A percentile compares a stretch with the other conserved stretches of the same genome.
Evolutionary conservation across 2,113 vertebrate genomes (phyloP).

Genomic region (Rhinoderma darwinii): DNA sequence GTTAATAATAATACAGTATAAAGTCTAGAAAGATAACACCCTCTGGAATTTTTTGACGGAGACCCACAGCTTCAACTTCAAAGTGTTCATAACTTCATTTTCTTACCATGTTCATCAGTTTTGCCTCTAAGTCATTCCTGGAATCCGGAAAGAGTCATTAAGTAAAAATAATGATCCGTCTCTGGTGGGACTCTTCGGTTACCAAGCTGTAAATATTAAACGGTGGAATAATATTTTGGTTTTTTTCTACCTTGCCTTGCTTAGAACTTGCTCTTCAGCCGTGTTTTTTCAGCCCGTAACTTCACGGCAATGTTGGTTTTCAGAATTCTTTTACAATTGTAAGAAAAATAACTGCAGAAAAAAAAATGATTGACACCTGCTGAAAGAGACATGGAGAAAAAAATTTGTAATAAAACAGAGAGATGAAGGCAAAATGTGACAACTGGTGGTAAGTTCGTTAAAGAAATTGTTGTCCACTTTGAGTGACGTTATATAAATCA

Average conservation of each 20-base stretch:
- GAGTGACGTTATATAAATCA: no score
- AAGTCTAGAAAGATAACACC: background rate
- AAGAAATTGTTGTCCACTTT: no score
- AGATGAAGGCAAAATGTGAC: background rate
- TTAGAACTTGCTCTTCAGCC: no score
- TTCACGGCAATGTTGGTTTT: background rate
- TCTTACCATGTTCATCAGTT: background rate
- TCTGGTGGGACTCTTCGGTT: background rate
- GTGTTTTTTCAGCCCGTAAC: background rate
- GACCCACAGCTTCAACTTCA: background rate
- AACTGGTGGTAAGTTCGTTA: no score
- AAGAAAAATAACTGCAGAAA: background rate
- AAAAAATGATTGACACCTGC: background rate
- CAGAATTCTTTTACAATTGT: background rate
- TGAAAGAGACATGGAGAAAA: background rate
- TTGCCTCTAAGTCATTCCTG: background rate
- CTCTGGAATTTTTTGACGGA: background rate
- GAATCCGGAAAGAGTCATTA: background rate
- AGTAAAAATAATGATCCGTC: background rate
- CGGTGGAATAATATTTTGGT: background rate
- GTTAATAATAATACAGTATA: background rate
- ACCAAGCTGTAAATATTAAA: background rate
- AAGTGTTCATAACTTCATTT: background rate
- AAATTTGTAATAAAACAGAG: background rate
- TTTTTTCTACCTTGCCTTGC: no score